Evolutionary conservation across 92 coral and sea anemone genomes (phyloP), one percentile per base, ranked within the genome.

Genomic region (Umimayanthus chanpuru): DNA sequence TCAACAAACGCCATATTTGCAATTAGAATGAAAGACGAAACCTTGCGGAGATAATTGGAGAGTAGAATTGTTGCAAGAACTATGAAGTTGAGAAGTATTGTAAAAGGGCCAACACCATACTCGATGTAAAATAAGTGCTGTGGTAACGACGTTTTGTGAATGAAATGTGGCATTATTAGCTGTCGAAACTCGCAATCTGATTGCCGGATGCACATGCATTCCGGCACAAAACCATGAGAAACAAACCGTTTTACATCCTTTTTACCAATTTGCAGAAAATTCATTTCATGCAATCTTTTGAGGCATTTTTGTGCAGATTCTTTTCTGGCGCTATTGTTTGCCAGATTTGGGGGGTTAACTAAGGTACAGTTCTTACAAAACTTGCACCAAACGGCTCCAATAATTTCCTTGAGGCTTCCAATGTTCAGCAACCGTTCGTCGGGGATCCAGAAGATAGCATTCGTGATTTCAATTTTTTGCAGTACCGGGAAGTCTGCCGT

Each of bases 141-240:
- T 15, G 96, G 96, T 23, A 93, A 70, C 2, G 92, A 81, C 15
- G 86, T 89, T 7, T 77, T 87, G 66, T 68, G 77, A 73, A 83
- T 56, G 71, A 91, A 91, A 67, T 89, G 90, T 26, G 94, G 96
- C 96, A 93, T 93, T 20, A 93, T 88, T 9, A 93, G 82, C 65
- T 93, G 94, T 43, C 96, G 86, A 73, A 91, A 93, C 61, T 93
- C 96, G 74, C 96, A 93, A 75, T 93, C 96, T 36, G 96, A 89
- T 55, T 80, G 90, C 86, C 79, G 92, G 15, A 91, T 91, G 75
- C 96, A 93, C 96, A 93, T 91, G 41, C 96, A 93, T 68, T 93
- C 96, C 4, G 96, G 96, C 21, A 91, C 36, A 81, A 75, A 89
- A 20, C 93, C 87, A 50, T 90, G 86, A 40, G 86, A 77, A 14